Conservation (phyloP, 1,140 invertebrate species). For the Protaetia brevitarsis region DNA sequence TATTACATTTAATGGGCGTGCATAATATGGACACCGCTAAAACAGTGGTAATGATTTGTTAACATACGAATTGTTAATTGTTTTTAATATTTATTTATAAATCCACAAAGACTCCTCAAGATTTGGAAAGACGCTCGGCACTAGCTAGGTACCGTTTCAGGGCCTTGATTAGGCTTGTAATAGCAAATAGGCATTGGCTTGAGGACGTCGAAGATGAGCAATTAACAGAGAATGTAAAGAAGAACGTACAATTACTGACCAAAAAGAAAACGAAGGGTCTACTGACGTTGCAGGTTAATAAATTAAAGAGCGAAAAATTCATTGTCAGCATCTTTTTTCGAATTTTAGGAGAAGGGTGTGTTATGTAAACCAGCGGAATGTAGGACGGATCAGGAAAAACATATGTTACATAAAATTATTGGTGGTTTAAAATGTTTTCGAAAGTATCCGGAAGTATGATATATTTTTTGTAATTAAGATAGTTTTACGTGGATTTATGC, state of each 20-base stretch:
- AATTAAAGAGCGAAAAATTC: neutral
- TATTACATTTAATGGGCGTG: too few species aligned
- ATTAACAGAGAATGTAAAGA: conserved; percentile 54
- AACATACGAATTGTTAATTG: too few species aligned
- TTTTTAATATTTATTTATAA: too few species aligned
- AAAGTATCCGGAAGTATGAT: conserved; percentile 50
- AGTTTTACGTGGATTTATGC: neutral
- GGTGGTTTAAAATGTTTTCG: conserved; percentile 58
- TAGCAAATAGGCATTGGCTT: conserved; percentile 57
- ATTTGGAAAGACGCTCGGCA: conserved; percentile 35
- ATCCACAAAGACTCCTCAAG: too few species aligned
- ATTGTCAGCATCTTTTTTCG: neutral
- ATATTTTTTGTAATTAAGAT: neutral
- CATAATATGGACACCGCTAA: too few species aligned
- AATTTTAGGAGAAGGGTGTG: conserved; percentile 50
- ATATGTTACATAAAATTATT: conserved; percentile 53
- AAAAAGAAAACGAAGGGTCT: conserved; percentile 52
- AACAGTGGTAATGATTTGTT: too few species aligned
- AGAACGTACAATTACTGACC: conserved; percentile 52
- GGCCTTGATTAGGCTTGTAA: conserved; percentile 54
- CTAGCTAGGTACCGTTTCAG: conserved; percentile 55
- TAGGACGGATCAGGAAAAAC: conserved; percentile 54
- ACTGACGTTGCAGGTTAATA: conserved; percentile 42
- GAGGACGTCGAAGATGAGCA: conserved; percentile 50
- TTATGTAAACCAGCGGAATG: conserved; percentile 51